These are phyloP conservation scores for Melanotaenia maccullochi DNA, from an alignment of 2,797 vertebrate genomes.

Conservation along the genomic window DNA sequence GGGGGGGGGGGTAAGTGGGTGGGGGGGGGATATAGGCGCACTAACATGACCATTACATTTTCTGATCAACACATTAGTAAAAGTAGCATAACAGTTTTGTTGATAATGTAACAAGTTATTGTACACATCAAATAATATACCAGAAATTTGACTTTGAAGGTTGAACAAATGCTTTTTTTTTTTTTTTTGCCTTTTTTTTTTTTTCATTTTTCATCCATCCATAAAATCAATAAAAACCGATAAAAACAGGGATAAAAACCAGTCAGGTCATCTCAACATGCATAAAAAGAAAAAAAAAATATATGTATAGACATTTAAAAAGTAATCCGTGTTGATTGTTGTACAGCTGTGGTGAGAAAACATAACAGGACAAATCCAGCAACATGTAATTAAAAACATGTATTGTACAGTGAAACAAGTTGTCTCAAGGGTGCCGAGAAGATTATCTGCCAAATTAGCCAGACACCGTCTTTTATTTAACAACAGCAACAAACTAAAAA, in stretches of 20 bases:
- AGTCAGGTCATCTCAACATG: constrained; percentile 92
- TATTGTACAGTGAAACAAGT: constrained; percentile 71
- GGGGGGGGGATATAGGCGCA: constrained; percentile 22
- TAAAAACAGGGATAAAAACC: constrained; percentile 80
- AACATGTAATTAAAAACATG: constrained; percentile 62
- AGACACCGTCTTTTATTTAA: constrained; percentile 40
- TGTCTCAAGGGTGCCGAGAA: constrained; percentile 66
- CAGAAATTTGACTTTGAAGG: constrained; percentile 85
- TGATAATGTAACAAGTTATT: constrained; percentile 94
- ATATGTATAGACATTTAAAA: constrained; percentile 65
- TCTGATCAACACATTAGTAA: constrained; percentile 90
- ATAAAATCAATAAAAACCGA: constrained; percentile 86
- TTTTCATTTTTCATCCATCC: constrained; percentile 32
- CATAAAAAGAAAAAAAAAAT: constrained; percentile 81
- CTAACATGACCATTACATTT: constrained; percentile 75
- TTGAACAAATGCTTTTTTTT: constrained; percentile 75
- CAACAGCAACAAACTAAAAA: constrained; percentile 20
- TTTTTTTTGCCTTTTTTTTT: constrained; percentile 9
- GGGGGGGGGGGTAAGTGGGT: constrained; percentile 8
- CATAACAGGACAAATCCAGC: constrained; percentile 62
- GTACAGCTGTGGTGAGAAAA: constrained; percentile 68
- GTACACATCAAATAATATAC: constrained; percentile 96
- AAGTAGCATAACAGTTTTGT: constrained; percentile 88
- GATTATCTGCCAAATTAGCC: constrained; percentile 65
- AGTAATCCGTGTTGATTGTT: constrained; percentile 81